Percentiles rank a stretch among this genome's conserved stretches.
Evolutionary conservation across 2,888 invertebrate genomes (phyloP).

Genomic region (Dolichopus griseipennis): DNA sequence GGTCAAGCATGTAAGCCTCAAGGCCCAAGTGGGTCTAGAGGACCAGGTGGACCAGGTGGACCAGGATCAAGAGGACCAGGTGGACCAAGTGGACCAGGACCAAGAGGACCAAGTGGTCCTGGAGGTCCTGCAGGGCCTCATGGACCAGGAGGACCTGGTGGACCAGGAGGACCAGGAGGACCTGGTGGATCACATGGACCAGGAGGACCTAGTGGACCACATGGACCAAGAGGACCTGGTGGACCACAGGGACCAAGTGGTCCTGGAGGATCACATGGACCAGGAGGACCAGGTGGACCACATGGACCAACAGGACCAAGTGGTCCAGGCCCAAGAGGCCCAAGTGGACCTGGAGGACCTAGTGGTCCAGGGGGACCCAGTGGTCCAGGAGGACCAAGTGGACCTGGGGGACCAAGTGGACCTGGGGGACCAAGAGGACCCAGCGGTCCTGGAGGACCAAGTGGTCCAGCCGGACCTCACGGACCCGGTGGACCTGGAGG

Average conservation of each 20-base stretch:
- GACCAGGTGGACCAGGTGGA: conserved; percentile 17
- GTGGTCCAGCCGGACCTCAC: no score
- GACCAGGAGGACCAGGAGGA: conserved; percentile 16
- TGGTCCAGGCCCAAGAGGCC: conserved; percentile 17
- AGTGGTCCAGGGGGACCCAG: conserved; percentile 17
- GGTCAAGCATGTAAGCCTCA: conserved; percentile 12
- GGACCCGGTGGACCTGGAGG: conserved; percentile 19
- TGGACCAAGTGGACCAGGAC: conserved; percentile 13
- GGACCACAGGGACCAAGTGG: conserved; percentile 17
- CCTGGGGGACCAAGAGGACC: conserved; percentile 12
- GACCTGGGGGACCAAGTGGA: conserved; percentile 16
- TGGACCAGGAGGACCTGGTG: conserved; percentile 23
- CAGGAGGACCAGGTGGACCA: conserved; percentile 11
- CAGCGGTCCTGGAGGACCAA: conserved; percentile 10
- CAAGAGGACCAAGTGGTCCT: conserved; percentile 14
- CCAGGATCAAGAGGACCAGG: conserved; percentile 15
- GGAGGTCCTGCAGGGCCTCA: conserved; percentile 26
- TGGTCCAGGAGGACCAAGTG: conserved; percentile 14
- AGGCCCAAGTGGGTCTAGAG: conserved; percentile 16
- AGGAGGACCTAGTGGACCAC: conserved; percentile 22
- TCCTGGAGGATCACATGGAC: conserved; percentile 15
- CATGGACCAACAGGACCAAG: conserved; percentile 16
- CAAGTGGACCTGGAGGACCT: conserved; percentile 17
- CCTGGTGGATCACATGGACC: conserved; percentile 23
- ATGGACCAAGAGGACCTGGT: conserved; percentile 17